Conservation (phyloP, 2,888 invertebrate species). For the Cenopis cana region DNA sequence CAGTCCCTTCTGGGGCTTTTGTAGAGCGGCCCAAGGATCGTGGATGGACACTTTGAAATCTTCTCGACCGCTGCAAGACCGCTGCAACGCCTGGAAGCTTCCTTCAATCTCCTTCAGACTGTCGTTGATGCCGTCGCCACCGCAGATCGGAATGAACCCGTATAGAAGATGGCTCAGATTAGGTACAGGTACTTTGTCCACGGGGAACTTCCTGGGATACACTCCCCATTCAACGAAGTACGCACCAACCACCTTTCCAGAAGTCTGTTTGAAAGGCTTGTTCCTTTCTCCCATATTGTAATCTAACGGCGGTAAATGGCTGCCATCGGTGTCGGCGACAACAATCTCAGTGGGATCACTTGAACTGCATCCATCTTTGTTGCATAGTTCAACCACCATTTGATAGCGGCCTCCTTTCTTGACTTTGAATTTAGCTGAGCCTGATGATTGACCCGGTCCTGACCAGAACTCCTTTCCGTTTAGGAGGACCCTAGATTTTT, state of each 20-base stretch:
- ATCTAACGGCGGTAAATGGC: conserved; percentile 76
- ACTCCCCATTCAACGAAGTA: conserved; percentile 83
- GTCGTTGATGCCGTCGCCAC: conserved; percentile 81
- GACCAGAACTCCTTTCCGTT: conserved; percentile 74
- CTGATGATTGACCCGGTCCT: conserved; percentile 65
- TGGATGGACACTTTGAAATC: conserved; percentile 81
- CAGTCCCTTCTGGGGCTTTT: conserved; percentile 79
- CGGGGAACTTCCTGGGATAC: conserved; percentile 79
- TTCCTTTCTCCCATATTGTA: conserved; percentile 74
- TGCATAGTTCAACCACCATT: conserved; percentile 77
- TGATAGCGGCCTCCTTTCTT: conserved; percentile 78
- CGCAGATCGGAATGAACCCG: conserved; percentile 80
- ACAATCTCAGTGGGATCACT: conserved; percentile 76
- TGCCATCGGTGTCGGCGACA: conserved; percentile 81
- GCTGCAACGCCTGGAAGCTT: conserved; percentile 79
- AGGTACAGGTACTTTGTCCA: conserved; percentile 74
- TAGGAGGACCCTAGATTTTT: conserved; percentile 68
- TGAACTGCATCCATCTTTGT: conserved; percentile 73
- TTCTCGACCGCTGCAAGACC: conserved; percentile 79
- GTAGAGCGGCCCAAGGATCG: conserved; percentile 81
- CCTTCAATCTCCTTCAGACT: conserved; percentile 82
- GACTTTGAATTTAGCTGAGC: conserved; percentile 74
- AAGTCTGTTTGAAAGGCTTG: conserved; percentile 79
- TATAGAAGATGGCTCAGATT: conserved; percentile 78
- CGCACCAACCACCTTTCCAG: conserved; percentile 78